Base-by-base conservation (phyloP, 2,797 vertebrate genomes). In the Poeciliopsis presidionis region DNA sequence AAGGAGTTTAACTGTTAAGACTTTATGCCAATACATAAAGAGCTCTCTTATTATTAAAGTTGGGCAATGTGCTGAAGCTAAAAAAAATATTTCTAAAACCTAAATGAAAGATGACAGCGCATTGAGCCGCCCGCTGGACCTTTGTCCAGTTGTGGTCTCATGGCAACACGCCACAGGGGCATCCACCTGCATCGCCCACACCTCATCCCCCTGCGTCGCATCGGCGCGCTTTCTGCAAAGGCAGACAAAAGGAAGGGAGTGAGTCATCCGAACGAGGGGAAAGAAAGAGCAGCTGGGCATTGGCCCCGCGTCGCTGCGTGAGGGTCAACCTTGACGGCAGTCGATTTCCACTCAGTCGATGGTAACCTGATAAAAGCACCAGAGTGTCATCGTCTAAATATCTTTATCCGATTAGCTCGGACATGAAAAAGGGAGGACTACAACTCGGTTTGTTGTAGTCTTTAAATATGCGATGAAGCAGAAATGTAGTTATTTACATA, bases 401-500 rank as follows among this genome's bases (percentile, higher is more conserved):
- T 45, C 25, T 70, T 45, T 45, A 70, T 70, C 22, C 22, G 1
- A 45, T 70, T 70, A 28, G 25, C 22, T 45, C 1, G 18, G 47
- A 20, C 20, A 20, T 49, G 16, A n/a, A 43, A n/a, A 45, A 45
- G 41, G 25, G 3, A 70, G 45, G 67, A 70, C 11, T 18, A 70
- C 41, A n/a, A 45, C 13, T 70, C 5, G 0, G 67, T 70, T 70
- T 45, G 1, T 18, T 70, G 41, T 28, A 28, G 67, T 45, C 41
- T 45, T 70, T 45, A 70, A 45, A 16, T 70, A 45, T 45, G 43
- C 41, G 12, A 45, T 28, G 25, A 43, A 70, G 67, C 12, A 7
- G 67, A 25, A 45, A 28, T 70, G 41, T 69, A n/a, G 11, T 7
- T 45, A 70, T 70, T 70, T 70, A 7, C 67, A 70, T 70, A 70